phyloP scores from a whole-genome alignment of 2,113 vertebrate genomes.

The Lutjanus erythropterus region DNA sequence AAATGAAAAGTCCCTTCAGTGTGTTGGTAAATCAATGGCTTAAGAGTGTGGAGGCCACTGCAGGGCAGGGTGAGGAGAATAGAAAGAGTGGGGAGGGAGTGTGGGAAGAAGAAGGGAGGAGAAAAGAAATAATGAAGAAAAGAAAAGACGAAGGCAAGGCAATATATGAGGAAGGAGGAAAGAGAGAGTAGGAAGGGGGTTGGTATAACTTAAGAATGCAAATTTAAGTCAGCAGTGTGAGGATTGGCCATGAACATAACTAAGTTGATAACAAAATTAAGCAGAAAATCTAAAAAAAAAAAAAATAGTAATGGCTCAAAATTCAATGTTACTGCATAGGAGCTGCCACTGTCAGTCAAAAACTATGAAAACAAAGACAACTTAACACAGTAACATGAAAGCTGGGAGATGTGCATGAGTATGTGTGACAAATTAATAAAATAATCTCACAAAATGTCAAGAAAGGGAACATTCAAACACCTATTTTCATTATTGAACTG shows the following conservation, averaged over 20 bases:
- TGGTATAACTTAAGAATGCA: background rate
- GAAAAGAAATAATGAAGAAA: background rate
- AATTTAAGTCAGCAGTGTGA: background rate
- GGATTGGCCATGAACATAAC: background rate
- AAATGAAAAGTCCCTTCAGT: constrained; percentile 15
- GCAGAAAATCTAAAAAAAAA: too few relatives aligned
- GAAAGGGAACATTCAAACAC: too few relatives aligned
- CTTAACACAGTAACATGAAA: too few relatives aligned
- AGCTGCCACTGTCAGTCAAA: too few relatives aligned
- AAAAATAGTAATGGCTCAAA: too few relatives aligned
- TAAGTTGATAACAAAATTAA: background rate
- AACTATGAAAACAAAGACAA: too few relatives aligned
- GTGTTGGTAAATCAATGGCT: constrained; percentile 18
- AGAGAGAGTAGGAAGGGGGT: background rate
- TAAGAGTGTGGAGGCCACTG: constrained; percentile 19
- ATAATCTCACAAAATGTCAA: too few relatives aligned
- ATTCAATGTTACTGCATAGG: too few relatives aligned
- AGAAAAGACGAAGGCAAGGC: background rate
- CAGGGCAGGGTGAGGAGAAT: constrained; percentile 21
- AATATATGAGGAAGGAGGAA: background rate
- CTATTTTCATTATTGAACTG: too few relatives aligned
- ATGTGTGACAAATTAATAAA: too few relatives aligned
- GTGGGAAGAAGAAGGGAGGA: background rate
- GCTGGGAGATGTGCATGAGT: too few relatives aligned
- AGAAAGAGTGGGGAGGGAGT: constrained; percentile 10